phyloP scores from a whole-genome alignment of 2,888 invertebrate genomes.

The Odiellus spinosus region DNA sequence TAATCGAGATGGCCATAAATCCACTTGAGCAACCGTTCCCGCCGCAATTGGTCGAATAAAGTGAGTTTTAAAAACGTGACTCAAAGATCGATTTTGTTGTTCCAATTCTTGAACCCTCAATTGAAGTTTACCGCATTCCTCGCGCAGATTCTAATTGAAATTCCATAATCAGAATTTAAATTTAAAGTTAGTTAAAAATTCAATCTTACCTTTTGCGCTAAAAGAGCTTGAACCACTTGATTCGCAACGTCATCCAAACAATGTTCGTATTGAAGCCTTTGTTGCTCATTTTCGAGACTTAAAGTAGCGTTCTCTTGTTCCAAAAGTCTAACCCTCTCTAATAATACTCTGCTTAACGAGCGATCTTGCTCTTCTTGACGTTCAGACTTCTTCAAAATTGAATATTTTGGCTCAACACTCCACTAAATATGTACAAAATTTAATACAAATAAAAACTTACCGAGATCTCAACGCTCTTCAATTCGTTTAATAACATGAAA shows the following conservation, averaged over 20 bases:
- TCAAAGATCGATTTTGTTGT: slow-evolving; percentile 56
- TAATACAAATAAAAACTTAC: slow-evolving; percentile 8
- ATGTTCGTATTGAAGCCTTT: slow-evolving; percentile 56
- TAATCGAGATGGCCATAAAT: too few relatives aligned
- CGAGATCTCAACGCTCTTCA: slow-evolving; percentile 18
- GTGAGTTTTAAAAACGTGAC: slow-evolving; percentile 33
- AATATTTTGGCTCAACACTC: background rate
- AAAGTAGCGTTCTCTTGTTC: slow-evolving; percentile 46
- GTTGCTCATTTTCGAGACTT: slow-evolving; percentile 46
- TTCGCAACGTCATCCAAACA: slow-evolving; percentile 67
- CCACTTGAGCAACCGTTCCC: too few relatives aligned
- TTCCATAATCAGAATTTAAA: background rate
- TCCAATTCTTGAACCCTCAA: slow-evolving; percentile 59
- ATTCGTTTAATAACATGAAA: slow-evolving; percentile 19
- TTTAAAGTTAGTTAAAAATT: background rate
- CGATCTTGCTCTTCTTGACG: slow-evolving; percentile 7
- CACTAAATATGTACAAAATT: background rate
- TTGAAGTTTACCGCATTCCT: slow-evolving; percentile 56
- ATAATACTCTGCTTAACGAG: slow-evolving; percentile 29
- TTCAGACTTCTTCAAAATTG: slow-evolving; percentile 3
- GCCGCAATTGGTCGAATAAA: too few relatives aligned
- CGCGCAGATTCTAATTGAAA: slow-evolving; percentile 57
- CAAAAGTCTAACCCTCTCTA: slow-evolving; percentile 37
- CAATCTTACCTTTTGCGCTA: slow-evolving; percentile 56
- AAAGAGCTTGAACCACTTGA: slow-evolving; percentile 61